phyloP scores from a whole-genome alignment of 92 coral and sea anemone genomes.

The Zoanthus solanderi region DNA sequence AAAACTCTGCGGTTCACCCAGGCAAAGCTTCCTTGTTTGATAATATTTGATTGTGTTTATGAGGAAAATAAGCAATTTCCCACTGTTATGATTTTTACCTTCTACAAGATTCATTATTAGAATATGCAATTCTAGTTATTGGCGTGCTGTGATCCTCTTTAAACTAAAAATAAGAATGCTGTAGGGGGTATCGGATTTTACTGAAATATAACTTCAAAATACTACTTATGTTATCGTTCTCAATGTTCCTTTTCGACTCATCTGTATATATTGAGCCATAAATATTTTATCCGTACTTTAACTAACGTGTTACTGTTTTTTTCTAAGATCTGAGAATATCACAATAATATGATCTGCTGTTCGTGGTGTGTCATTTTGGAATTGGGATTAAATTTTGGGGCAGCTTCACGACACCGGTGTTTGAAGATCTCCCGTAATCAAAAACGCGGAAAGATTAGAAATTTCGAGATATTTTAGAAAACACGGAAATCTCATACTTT shows the following conservation, averaged over 20 bases:
- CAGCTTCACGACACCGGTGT: not conserved
- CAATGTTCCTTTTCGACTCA: constrained; percentile 9
- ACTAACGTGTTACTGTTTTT: constrained; percentile 32
- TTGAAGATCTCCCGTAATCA: constrained; percentile 1
- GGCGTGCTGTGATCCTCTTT: constrained; percentile 23
- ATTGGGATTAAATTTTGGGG: constrained; percentile 21
- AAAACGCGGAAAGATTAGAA: not conserved
- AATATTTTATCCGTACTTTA: constrained; percentile 39
- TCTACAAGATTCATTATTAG: constrained; percentile 39
- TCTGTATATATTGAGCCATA: constrained; percentile 13
- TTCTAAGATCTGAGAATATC: constrained; percentile 9
- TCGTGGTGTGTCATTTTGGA: constrained; percentile 23
- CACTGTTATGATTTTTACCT: constrained; percentile 19
- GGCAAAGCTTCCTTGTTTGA: constrained; percentile 18
- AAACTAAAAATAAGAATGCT: not conserved
- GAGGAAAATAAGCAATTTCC: constrained; percentile 48
- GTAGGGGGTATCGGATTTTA: constrained; percentile 17
- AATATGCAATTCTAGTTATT: constrained; percentile 15
- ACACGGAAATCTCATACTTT: constrained; percentile 14
- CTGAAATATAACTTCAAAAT: constrained; percentile 20
- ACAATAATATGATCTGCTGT: constrained; percentile 1
- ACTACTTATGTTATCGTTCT: constrained; percentile 24
- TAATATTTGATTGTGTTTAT: constrained; percentile 38
- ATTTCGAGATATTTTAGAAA: constrained; percentile 7
- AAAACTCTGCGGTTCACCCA: constrained; percentile 33